Evolutionary conservation across 2,113 vertebrate species (phyloP).

Genomic region (Herpetotheres cachinnans): DNA sequence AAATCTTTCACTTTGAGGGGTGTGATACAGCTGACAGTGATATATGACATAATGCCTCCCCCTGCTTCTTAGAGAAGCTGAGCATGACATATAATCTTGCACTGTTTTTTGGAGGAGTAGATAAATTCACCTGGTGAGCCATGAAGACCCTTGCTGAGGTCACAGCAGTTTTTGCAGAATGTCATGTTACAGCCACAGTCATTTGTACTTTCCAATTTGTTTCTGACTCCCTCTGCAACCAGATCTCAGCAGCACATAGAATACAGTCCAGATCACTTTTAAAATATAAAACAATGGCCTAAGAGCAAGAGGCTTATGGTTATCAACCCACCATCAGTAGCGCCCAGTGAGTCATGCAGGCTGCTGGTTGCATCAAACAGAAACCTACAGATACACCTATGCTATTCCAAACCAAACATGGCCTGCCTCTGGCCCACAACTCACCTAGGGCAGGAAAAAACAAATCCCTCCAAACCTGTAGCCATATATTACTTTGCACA

Average conservation of each 20-base stretch:
- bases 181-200: neutral
- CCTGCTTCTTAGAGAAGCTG: neutral
- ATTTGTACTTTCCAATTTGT: neutral
- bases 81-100: neutral
- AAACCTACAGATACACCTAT: neutral
- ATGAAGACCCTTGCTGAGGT: neutral
- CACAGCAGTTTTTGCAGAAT: neutral
- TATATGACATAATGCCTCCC: neutral
- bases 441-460: neutral
- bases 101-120: neutral
- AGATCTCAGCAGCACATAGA: neutral
- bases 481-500: neutral
- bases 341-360: neutral
- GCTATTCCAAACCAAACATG: neutral
- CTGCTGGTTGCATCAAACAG: neutral
- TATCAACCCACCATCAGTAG: neutral
- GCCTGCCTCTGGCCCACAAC: neutral
- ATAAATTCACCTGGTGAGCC: neutral
- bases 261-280: neutral
- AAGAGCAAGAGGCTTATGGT: neutral
- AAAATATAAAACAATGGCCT: neutral
- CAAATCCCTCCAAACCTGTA: neutral
- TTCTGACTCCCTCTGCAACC: neutral
- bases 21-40: neutral
- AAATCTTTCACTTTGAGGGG: neutral